These are phyloP conservation scores for Odontesthes bonariensis DNA, from an alignment of 2,113 vertebrate species.

Conservation along the genomic window DNA sequence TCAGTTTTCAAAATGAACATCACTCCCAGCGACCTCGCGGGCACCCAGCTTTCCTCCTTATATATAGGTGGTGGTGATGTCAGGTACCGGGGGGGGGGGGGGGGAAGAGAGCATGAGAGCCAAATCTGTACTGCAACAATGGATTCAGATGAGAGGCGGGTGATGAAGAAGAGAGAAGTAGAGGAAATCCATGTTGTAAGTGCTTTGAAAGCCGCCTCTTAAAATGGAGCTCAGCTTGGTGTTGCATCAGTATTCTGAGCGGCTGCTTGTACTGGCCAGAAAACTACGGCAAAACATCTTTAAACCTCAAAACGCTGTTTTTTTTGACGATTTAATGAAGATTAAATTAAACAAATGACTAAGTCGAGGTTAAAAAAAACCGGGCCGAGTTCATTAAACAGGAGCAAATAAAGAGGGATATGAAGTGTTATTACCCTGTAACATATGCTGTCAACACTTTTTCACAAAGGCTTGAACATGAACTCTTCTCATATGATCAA, in stretches of 20 bases:
- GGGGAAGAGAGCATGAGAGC: background rate
- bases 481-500: too few relatives aligned
- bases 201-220: too few relatives aligned
- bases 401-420: too few relatives aligned
- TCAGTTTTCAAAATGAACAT: slow-evolving; percentile 76
- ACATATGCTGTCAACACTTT: too few relatives aligned
- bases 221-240: background rate
- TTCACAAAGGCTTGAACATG: too few relatives aligned
- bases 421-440: too few relatives aligned
- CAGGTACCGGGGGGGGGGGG: background rate
- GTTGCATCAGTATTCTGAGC: background rate
- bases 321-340: too few relatives aligned
- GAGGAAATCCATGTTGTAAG: background rate
- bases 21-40: slow-evolving; percentile 56
- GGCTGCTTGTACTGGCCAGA: background rate
- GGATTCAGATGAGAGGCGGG: background rate
- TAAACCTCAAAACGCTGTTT: too few relatives aligned
- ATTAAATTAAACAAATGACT: too few relatives aligned
- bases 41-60: slow-evolving; percentile 52
- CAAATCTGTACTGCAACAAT: slow-evolving; percentile 17
- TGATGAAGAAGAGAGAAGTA: background rate
- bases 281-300: too few relatives aligned
- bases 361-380: too few relatives aligned
- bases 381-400: too few relatives aligned
- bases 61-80: slow-evolving; percentile 45